Percentiles rank a stretch among this genome's conserved stretches.
These are phyloP conservation scores for Pseudolaguvia tuberculata DNA, from an alignment of 2,113 vertebrate genomes.

Conservation along the genomic window DNA sequence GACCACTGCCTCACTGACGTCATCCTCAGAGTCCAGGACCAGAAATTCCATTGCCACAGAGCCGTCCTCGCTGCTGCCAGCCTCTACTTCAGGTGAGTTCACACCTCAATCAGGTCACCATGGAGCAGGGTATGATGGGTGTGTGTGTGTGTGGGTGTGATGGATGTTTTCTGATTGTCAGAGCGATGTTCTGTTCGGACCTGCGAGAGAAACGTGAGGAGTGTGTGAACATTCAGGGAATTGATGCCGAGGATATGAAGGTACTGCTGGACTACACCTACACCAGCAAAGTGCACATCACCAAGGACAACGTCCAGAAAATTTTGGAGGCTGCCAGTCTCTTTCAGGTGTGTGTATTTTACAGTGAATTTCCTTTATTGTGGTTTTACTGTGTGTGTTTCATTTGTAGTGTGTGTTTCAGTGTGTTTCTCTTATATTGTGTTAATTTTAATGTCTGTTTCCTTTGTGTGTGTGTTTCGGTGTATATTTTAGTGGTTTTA, in stretches of 20 bases:
- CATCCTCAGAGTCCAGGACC: conserved; percentile 76
- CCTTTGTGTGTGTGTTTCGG: no score
- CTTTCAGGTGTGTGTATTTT: conserved; percentile 73
- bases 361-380: not conserved
- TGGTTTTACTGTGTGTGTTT: no score
- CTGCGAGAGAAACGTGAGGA: conserved; percentile 89
- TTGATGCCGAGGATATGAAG: conserved; percentile 86
- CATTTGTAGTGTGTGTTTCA: no score
- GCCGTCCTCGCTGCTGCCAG: conserved; percentile 91
- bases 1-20: conserved; percentile 89
- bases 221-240: conserved; percentile 83
- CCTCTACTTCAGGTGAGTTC: conserved; percentile 88
- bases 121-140: not conserved
- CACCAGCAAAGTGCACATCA: conserved; percentile 86
- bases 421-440: no score
- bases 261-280: conserved; percentile 91
- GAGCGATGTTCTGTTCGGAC: conserved; percentile 97
- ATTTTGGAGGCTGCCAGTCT: conserved; percentile 90
- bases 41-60: conserved; percentile 86
- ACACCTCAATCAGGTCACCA: not conserved
- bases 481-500: not conserved
- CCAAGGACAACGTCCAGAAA: conserved; percentile 86
- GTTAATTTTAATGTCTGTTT: no score
- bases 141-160: not conserved
- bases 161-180: conserved; percentile 52